Base-by-base conservation (phyloP, 2,113 vertebrate species). In the Eudorcas thomsonii region DNA sequence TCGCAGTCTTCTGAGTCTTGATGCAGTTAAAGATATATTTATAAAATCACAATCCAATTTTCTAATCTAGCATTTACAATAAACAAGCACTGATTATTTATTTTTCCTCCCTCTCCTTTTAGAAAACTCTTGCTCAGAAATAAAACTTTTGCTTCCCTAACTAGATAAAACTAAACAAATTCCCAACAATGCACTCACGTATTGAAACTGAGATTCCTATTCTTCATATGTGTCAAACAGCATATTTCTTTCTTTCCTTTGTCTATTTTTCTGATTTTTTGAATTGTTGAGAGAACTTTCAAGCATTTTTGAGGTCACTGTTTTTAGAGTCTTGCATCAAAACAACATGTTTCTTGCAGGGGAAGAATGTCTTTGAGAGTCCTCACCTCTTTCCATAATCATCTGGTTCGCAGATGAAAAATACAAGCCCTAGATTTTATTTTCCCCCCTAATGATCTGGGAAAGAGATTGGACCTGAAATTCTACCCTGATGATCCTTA, bases 331-430 rank as follows among this genome's bases (percentile, higher is more conserved):
- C 60, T 96, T 96, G 77, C 50, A 87, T 96, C 92, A 90, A 14
- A 91, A 94, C 9, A 52, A 28, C 90, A 77, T 88, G 39, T 71
- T 98, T 96, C 94, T 96, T 55, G 30, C 62, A 92, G 19, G 19
- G 33, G 87, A 91, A 62, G 95, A 98, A 96, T 94, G 96, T 33
- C 64, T 96, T 90, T 87, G 92, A 91, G 78, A 71, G 26, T 67
- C 85, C 26, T 25, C 86, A 78, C 62, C 92, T 88, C 55, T 93
- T 95, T 36, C 74, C 62, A 26, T 90, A 54, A 62, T 82, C 98
- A 98, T 98, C 97, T 98, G 98, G 78, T 94, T 54, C 36, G 88
- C 98, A 98, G 98, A 98, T 98, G 97, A 96, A 85, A 96, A 94
- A 89, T 36, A 71, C 17, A 87, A 87, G 55, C n/a, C 16, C 71